Conservation (phyloP, 2,888 invertebrate species). For the Drepana falcataria region DNA sequence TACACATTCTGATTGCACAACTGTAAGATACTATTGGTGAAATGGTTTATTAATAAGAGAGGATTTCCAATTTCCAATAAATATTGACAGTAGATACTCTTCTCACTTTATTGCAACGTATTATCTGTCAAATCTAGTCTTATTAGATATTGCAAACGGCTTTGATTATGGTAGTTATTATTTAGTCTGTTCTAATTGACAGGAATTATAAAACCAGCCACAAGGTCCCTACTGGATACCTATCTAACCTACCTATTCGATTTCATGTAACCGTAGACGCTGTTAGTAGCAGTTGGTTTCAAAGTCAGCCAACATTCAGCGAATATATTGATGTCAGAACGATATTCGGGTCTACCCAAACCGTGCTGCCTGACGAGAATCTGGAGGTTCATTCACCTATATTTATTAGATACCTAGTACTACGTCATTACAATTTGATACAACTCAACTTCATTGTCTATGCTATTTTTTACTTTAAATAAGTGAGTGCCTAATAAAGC, state of each 20-base stretch:
- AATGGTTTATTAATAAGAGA: no score
- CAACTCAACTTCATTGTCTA: neutral
- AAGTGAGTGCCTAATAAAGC: no score
- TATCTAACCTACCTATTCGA: neutral
- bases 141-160: no score
- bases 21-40: slow-evolving; percentile 18
- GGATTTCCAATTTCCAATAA: no score
- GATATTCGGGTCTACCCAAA: neutral
- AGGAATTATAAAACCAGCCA: neutral
- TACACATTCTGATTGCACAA: slow-evolving; percentile 68
- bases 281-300: slow-evolving; percentile 55
- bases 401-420: neutral
- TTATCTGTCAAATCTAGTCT: no score
- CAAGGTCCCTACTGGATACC: neutral
- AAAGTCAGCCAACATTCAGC: slow-evolving; percentile 10
- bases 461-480: no score
- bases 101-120: no score
- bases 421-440: neutral
- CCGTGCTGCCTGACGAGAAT: neutral
- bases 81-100: no score
- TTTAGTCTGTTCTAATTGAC: neutral
- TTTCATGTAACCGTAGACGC: slow-evolving; percentile 19
- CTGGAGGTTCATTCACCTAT: neutral
- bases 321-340: neutral
- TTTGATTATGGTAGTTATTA: no score